Percentiles rank a stretch among this genome's conserved stretches.
phyloP scores from a whole-genome alignment of 2,113 vertebrate species.

The Bagarius yarrelli region DNA sequence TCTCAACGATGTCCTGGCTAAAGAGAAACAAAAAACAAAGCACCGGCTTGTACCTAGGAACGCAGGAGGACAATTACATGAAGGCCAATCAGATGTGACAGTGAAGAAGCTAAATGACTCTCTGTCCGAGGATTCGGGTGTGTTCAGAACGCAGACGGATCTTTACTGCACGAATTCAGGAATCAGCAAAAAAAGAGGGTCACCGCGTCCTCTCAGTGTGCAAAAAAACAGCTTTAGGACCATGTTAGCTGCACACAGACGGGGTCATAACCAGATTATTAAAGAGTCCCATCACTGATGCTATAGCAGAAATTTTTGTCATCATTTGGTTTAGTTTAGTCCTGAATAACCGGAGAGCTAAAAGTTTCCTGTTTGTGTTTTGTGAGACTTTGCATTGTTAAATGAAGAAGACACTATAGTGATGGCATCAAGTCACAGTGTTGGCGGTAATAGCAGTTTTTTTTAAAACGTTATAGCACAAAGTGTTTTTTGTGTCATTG shows the following conservation, averaged over 20 bases:
- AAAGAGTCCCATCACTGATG: slow-evolving; percentile 37
- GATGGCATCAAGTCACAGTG: background rate
- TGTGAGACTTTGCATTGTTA: too few species aligned
- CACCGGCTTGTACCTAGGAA: background rate
- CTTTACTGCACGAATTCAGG: background rate
- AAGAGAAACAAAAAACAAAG: background rate
- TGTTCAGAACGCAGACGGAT: slow-evolving; percentile 33
- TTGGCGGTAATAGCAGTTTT: background rate
- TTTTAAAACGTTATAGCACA: background rate
- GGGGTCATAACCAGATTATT: slow-evolving; percentile 37
- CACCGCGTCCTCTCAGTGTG: background rate
- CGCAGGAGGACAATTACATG: background rate
- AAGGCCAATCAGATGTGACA: background rate
- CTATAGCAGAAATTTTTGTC: background rate
- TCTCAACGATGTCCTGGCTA: background rate
- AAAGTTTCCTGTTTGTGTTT: background rate
- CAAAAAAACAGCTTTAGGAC: slow-evolving; percentile 25
- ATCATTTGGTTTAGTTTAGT: background rate
- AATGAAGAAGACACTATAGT: too few species aligned
- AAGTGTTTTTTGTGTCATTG: background rate
- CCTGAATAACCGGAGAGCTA: background rate
- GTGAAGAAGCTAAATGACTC: background rate
- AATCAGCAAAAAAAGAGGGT: background rate
- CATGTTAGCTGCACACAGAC: slow-evolving; percentile 31
- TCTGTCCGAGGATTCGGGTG: slow-evolving; percentile 1